Evolutionary conservation across 2,113 vertebrate species (phyloP), one percentile per base, ranked within the genome.

Genomic region (Ceyx cyanopectus): DNA sequence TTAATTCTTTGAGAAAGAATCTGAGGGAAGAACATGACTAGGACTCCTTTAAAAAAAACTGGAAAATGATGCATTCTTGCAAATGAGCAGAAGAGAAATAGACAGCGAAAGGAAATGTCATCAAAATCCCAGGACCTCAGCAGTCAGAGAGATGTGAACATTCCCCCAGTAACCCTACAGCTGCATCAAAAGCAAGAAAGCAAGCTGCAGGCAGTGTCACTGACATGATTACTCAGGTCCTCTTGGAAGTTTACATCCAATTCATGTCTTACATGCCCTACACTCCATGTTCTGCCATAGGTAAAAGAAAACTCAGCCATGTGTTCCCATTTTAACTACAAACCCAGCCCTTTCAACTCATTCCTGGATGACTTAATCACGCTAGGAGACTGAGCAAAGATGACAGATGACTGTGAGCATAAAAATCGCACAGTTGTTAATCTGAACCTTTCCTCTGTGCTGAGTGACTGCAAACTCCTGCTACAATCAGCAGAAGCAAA

Each of bases 91-190:
- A 65, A 67, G 66, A 95, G 75, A 94, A 96, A 93, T 8, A 85
- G 48, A 63, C 21, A 95, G 24, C 66, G 86, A 96, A 87, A 97
- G 86, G 91, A 94, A 88, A 89, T 72, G 86, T 93, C 96, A 97
- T 81, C 96, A 94, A 75, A 70, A 82, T 80, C 89, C 82, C 90
- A 79, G 70, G 87, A 67, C 92, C 81, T 79, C 62, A 61, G 18
- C 70, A 91, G 81, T n/a, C 85, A 84, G 53, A 91, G 74, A 32
- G 60, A 62, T 50, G 43, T 81, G 50, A 90, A 67, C 67, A 50
- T n/a, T 32, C 61, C 89, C 62, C 76, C 76, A 78, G 60, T 66
- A 85, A 78, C 67, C 17, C 27, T 51, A 58, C 8, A 73, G 88
- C 54, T 68, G 63, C 74, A 90, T 43, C 75, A 75, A 82, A 90